A percentile compares a stretch with the other conserved stretches of the same genome.
phyloP scores from a whole-genome alignment of 2,113 vertebrate genomes.

The Takifugu flavidus region DNA sequence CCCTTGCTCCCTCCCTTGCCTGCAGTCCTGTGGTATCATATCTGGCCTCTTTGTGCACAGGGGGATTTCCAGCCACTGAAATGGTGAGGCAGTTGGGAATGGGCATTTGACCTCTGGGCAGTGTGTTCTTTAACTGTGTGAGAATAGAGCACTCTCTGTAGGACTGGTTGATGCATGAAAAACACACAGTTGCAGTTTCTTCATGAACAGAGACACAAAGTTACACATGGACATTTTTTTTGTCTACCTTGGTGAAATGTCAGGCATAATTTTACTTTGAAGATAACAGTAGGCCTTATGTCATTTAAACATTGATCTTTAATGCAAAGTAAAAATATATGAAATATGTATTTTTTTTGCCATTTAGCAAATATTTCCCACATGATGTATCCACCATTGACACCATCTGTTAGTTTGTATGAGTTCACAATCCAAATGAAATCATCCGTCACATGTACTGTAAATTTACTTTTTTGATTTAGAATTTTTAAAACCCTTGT shows the following conservation, averaged over 20 bases:
- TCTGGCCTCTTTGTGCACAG: slow-evolving; percentile 74
- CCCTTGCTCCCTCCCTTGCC: slow-evolving; percentile 72
- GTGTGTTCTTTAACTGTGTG: slow-evolving; percentile 67
- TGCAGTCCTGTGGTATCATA: slow-evolving; percentile 77
- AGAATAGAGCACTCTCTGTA: slow-evolving; percentile 55
- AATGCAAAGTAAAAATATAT: too few relatives aligned
- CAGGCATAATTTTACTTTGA: too few relatives aligned
- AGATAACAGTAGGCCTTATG: too few relatives aligned
- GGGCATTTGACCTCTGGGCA: slow-evolving; percentile 68
- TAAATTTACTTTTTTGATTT: too few relatives aligned
- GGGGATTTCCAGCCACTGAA: slow-evolving; percentile 79
- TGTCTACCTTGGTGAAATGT: neutral
- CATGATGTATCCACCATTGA: too few relatives aligned
- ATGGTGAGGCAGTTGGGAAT: slow-evolving; percentile 78
- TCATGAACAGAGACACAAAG: neutral
- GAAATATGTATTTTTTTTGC: too few relatives aligned
- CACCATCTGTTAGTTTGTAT: too few relatives aligned
- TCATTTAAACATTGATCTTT: too few relatives aligned
- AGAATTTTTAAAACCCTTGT: too few relatives aligned
- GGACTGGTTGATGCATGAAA: slow-evolving; percentile 42
- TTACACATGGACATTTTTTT: neutral
- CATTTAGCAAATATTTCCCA: too few relatives aligned
- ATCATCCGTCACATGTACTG: too few relatives aligned
- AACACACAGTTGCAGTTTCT: neutral
- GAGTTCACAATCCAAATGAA: too few relatives aligned